phyloP scores from a whole-genome alignment of 2,113 vertebrate genomes.

The Oriolus oriolus region DNA sequence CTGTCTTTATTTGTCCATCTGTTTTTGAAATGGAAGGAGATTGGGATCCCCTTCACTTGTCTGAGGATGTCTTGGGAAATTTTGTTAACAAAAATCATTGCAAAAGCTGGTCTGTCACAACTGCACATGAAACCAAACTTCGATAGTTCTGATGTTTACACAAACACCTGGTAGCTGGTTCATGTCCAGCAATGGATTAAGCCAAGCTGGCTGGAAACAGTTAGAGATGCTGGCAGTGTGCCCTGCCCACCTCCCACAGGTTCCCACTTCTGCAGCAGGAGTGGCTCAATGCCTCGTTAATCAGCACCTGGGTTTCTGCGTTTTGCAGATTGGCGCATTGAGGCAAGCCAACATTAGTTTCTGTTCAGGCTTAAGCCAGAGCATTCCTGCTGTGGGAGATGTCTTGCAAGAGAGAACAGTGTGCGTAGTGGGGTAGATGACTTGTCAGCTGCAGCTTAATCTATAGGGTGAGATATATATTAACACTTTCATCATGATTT shows the following conservation, averaged over 20 bases:
- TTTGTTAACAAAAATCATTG: background rate
- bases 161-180: background rate
- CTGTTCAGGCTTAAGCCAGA: background rate
- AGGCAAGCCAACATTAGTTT: background rate
- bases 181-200: background rate
- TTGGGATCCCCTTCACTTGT: background rate
- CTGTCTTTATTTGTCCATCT: background rate
- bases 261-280: background rate
- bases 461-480: background rate
- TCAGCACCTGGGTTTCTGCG: background rate
- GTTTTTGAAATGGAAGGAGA: background rate
- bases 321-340: fast-evolving
- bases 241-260: conserved; percentile 30
- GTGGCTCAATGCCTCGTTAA: background rate
- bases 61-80: background rate
- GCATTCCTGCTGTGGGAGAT: background rate
- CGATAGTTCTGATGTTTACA: background rate
- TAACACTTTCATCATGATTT: background rate
- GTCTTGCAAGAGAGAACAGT: background rate
- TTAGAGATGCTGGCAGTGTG: background rate
- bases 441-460: background rate
- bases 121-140: background rate
- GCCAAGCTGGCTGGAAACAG: background rate
- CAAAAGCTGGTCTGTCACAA: background rate
- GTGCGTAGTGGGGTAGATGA: background rate